Base-by-base conservation (phyloP, 2,113 vertebrate genomes). In the Microtus oregoni region DNA sequence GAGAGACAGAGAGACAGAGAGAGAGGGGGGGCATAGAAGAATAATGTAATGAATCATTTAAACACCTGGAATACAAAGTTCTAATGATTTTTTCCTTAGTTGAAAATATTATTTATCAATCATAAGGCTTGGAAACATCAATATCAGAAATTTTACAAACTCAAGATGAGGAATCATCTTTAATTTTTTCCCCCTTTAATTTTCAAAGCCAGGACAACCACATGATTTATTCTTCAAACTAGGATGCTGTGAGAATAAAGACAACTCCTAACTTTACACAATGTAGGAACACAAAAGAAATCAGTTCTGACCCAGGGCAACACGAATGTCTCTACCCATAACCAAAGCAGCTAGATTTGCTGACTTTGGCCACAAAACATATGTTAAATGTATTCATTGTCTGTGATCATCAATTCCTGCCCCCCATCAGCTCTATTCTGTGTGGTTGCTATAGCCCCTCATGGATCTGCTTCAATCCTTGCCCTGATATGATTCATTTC, bases 1-100 rank as follows among this genome's bases (percentile, higher is more conserved):
- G 65, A 67, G 65, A 32, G 65, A 30, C 28, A 70, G 65, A 67
- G 11, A 67, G 65, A 67, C 28, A 30, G 65, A 32, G 65, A 70
- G 65, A 92, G 50, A 7, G 20, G 28, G 35, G 20, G 28, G 35
- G 50, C 58, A 79, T 20, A 93, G 70, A 81, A 15, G 47, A 72
- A 22, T 92, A n/a, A 38, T 92, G 70, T 93, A n/a, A 38, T 92
- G 70, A 86, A 32, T 78, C 63, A 91, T 92, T 89, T n/a, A 90
- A 95, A 65, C 5, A 90, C 61, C 85, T 32, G 19, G 35, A 81
- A 47, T 68, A 22, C 7, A 20, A 47, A 79, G 7, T 24, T 90
- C 50, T 68, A 79, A 63, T 58, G 86, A 3, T 52, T 14, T 52
- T 65, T 91, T 55, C 47, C 47, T 92, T 94, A 19, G 3, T 92